Evolutionary conservation across 2,113 vertebrate genomes (phyloP).

Genomic region (Dendropsophus ebraccatus): DNA sequence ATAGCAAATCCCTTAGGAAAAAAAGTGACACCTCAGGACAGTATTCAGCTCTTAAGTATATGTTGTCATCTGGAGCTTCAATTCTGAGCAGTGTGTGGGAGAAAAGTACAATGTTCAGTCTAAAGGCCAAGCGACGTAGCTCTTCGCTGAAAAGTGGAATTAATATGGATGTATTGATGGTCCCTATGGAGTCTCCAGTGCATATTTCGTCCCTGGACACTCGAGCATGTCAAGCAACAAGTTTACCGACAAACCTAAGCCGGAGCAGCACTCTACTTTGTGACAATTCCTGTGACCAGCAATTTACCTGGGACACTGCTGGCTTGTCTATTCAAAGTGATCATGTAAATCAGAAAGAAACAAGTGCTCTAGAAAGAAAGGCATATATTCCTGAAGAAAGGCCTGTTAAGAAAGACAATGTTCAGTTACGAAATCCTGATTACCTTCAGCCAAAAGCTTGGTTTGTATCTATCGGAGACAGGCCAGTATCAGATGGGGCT

Average conservation of each 20-base stretch:
- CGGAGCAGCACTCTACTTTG: slow-evolving; percentile 23
- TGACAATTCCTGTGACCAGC: slow-evolving; percentile 36
- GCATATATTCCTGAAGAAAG: not conserved
- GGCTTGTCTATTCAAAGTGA: not conserved
- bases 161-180: not conserved
- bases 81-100: slow-evolving; percentile 4
- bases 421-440: slow-evolving; percentile 35
- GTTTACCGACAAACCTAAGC: slow-evolving; percentile 22
- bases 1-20: not conserved
- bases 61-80: slow-evolving; percentile 21
- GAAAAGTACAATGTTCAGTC: slow-evolving; percentile 28
- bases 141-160: slow-evolving; percentile 51
- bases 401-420: not conserved
- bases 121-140: slow-evolving; percentile 43
- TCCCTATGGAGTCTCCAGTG: slow-evolving; percentile 52
- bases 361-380: slow-evolving; percentile 15
- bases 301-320: slow-evolving; percentile 42
- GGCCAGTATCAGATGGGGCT: slow-evolving; percentile 23
- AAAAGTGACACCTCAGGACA: not conserved
- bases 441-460: slow-evolving; percentile 45
- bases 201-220: not conserved
- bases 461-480: slow-evolving; percentile 54
- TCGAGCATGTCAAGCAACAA: not conserved
- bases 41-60: not conserved
- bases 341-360: not conserved